Evolutionary conservation across 2,797 vertebrate species (phyloP).

Genomic region (Cyprinella venusta): DNA sequence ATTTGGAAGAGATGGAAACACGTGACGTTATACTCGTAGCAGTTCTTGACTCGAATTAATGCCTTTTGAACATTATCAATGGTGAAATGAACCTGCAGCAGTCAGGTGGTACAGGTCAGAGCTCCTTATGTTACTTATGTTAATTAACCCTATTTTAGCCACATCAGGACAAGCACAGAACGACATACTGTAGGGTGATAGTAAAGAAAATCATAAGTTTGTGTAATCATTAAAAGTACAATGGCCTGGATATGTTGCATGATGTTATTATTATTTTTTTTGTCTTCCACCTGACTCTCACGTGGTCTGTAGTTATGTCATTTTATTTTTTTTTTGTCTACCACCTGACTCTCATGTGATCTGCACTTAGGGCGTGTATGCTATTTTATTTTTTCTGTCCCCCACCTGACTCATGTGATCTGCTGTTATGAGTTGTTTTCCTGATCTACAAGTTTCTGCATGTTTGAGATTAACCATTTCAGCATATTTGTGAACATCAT

Average conservation of each 20-base stretch:
- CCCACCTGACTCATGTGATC: conserved; percentile 46
- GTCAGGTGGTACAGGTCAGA: no score
- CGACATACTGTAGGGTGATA: not conserved
- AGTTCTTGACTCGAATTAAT: no score
- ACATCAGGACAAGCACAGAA: not conserved
- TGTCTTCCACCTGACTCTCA: conserved; percentile 40
- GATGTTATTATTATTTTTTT: no score
- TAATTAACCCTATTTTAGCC: not conserved
- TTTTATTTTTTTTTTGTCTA: not conserved
- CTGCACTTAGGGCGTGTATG: not conserved
- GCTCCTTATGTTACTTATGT: no score
- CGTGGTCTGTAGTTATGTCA: no score
- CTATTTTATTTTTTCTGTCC: not conserved
- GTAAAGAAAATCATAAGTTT: not conserved
- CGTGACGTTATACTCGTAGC: no score
- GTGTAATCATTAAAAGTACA: not conserved
- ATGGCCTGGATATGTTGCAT: not conserved
- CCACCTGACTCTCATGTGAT: conserved; percentile 46
- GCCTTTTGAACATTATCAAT: no score
- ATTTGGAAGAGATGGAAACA: no score
- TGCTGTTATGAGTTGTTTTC: conserved; percentile 9
- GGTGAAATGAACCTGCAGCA: no score
- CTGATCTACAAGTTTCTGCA: not conserved
- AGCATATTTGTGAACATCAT: not conserved
- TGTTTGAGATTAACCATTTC: not conserved